Percentiles rank a stretch among this genome's conserved stretches.
Evolutionary conservation across 2,113 vertebrate species (phyloP).

Genomic region (Amblyopsis rosae): DNA sequence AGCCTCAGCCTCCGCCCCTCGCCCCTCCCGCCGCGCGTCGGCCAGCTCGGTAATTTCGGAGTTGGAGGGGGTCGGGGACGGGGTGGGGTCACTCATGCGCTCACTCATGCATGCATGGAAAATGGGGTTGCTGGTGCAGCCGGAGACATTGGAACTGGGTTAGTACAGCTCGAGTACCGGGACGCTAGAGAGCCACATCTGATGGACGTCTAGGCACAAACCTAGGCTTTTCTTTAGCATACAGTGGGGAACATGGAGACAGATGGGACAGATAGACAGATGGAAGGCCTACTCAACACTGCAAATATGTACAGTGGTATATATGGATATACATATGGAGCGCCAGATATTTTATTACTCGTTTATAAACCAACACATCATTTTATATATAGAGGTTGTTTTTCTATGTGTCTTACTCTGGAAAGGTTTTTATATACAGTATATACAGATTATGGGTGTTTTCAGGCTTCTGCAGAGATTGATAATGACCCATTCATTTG

Average conservation of each 20-base stretch:
- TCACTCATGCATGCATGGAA: constrained; percentile 99
- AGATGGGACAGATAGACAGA: constrained; percentile 6
- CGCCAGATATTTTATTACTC: no score
- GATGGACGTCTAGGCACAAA: constrained; percentile 13
- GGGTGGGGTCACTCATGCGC: constrained; percentile 97
- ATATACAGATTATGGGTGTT: no score
- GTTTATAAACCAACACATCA: no score
- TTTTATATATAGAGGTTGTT: background rate
- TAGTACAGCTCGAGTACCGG: constrained; percentile 76
- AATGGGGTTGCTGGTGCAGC: constrained; percentile 96
- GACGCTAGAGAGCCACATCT: constrained; percentile 19
- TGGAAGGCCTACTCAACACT: background rate
- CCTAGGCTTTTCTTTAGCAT: background rate
- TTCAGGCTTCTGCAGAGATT: no score
- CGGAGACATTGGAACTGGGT: constrained; percentile 92
- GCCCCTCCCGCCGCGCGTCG: constrained; percentile 88
- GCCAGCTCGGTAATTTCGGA: constrained; percentile 97
- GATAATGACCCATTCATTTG: no score
- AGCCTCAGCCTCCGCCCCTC: constrained; percentile 86
- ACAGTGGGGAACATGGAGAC: background rate
- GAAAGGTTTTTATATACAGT: no score
- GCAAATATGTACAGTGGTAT: no score
- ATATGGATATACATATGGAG: no score
- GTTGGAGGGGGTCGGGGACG: constrained; percentile 97
- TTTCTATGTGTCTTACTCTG: background rate